phyloP scores from a whole-genome alignment of 2,797 vertebrate species.

The Gallinago stenura region DNA sequence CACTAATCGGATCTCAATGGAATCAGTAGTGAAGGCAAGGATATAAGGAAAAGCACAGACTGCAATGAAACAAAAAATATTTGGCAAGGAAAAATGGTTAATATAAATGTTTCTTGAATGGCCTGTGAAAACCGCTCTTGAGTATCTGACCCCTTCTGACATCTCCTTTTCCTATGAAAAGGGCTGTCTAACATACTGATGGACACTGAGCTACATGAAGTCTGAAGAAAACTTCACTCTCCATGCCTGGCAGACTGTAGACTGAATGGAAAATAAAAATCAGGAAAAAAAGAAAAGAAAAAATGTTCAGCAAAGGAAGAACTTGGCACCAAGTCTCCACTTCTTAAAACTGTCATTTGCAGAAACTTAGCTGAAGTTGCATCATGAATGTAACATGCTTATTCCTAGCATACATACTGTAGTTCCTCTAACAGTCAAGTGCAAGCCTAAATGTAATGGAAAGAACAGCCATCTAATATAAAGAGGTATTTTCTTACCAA shows the following conservation, averaged over 20 bases:
- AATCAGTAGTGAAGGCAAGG: conserved; percentile 96
- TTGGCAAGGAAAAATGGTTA: neutral
- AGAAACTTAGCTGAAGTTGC: neutral
- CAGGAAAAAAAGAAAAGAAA: neutral
- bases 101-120: neutral
- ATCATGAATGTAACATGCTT: neutral
- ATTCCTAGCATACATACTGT: neutral
- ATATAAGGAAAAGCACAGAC: conserved; percentile 98
- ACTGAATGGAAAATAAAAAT: conserved; percentile 13
- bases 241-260: neutral
- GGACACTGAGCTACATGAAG: neutral
- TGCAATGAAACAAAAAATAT: conserved; percentile 70
- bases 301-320: neutral
- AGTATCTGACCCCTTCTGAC: neutral
- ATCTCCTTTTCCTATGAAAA: neutral
- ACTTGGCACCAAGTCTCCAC: neutral
- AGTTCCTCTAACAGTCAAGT: neutral
- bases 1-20: conserved; percentile 97
- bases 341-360: neutral
- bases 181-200: neutral
- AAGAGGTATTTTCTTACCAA: conserved; percentile 84
- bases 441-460: neutral
- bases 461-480: neutral
- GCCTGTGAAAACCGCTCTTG: neutral
- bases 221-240: neutral